Evolutionary conservation across 2,888 invertebrate genomes (phyloP).

Genomic region (Salpingus planirostris): DNA sequence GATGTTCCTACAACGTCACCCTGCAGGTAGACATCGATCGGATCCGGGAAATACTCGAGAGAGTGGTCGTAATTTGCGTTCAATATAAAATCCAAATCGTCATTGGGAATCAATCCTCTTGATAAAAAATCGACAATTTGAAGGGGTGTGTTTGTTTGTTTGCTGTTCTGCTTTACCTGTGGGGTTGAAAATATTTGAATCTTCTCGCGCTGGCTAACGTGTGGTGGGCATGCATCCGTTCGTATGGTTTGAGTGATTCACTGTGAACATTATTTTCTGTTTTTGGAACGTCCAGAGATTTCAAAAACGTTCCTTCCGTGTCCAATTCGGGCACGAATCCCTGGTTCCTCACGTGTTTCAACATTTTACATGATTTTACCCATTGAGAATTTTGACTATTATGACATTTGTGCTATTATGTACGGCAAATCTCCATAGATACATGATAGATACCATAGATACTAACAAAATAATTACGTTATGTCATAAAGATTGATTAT

Average conservation of each 20-base stretch:
- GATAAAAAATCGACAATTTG: background rate
- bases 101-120: conserved; percentile 47
- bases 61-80: conserved; percentile 60
- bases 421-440: no score
- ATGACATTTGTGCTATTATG: no score
- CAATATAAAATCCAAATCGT: conserved; percentile 60
- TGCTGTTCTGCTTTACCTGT: conserved; percentile 22
- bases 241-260: conserved; percentile 34
- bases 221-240: conserved; percentile 46
- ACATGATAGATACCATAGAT: conserved; percentile 6
- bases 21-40: conserved; percentile 55
- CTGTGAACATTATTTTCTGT: conserved; percentile 35
- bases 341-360: conserved; percentile 28
- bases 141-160: background rate
- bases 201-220: conserved; percentile 47
- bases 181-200: conserved; percentile 40
- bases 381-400: no score
- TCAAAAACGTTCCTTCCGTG: conserved; percentile 42
- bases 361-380: no score
- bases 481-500: conserved; percentile 1
- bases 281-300: conserved; percentile 33
- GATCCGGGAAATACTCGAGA: conserved; percentile 54
- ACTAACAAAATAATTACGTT: conserved; percentile 10
- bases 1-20: conserved; percentile 53
- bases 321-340: conserved; percentile 40